phyloP scores from a whole-genome alignment of 2,113 vertebrate genomes.

The Anas platyrhynchos region DNA sequence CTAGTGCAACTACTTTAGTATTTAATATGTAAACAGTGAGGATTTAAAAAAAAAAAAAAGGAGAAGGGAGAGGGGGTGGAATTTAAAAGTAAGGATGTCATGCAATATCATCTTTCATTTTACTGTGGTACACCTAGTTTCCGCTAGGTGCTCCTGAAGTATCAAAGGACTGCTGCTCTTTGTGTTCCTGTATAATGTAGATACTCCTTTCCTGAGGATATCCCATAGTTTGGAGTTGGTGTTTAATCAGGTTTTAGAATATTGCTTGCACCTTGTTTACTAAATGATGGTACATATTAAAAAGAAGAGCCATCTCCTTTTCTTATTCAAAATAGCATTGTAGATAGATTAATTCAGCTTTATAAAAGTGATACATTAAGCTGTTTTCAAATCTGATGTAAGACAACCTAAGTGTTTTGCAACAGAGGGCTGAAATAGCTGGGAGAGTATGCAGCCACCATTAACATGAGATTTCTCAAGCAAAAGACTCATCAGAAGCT shows the following conservation, averaged over 20 bases:
- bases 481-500: neutral
- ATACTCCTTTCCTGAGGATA: neutral
- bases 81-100: neutral
- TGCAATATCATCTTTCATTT: neutral
- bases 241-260: neutral
- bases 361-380: neutral
- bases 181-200: neutral
- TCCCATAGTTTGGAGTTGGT: neutral
- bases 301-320: neutral
- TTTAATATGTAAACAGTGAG: neutral
- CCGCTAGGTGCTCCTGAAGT: neutral
- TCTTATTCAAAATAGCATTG: neutral
- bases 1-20: neutral
- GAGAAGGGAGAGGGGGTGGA: neutral
- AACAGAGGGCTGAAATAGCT: neutral
- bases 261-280: neutral
- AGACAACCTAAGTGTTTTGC: neutral
- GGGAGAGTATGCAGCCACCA: neutral
- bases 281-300: neutral
- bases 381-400: neutral
- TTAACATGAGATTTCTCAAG: neutral
- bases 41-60: neutral
- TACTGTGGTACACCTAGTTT: neutral
- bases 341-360: neutral
- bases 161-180: neutral